These are phyloP conservation scores for Piscicola geometra DNA, from an alignment of 2,888 invertebrate species.

Conservation along the genomic window DNA sequence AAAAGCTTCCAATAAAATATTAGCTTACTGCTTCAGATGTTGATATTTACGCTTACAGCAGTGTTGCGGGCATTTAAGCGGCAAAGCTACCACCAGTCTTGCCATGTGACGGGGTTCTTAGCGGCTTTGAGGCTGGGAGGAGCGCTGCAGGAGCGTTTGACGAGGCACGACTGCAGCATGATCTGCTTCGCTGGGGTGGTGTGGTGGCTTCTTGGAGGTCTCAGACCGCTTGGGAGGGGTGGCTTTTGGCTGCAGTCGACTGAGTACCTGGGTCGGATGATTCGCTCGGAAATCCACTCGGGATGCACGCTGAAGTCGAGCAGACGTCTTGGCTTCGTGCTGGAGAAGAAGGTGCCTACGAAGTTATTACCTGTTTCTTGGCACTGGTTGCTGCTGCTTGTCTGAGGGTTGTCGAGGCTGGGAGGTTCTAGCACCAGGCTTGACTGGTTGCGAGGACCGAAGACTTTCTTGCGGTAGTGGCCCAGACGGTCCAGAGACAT, in stretches of 20 bases:
- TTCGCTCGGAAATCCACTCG: neutral
- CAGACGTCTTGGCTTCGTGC: neutral
- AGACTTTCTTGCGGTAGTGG: conserved; percentile 10
- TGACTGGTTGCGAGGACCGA: neutral
- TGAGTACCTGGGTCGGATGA: neutral
- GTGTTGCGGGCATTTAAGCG: too few relatives aligned
- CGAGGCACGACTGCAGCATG: neutral
- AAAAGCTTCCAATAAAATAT: too few relatives aligned
- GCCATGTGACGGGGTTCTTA: conserved; percentile 11
- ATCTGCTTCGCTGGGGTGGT: too few relatives aligned
- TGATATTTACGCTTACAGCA: too few relatives aligned
- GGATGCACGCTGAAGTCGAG: conserved; percentile 13
- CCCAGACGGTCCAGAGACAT: conserved; percentile 15
- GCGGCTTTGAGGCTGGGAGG: neutral
- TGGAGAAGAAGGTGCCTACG: neutral
- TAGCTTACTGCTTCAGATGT: too few relatives aligned
- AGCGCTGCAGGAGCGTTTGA: neutral
- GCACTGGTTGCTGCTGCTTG: neutral
- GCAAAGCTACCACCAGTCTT: conserved; percentile 11
- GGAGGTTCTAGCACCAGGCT: conserved; percentile 1
- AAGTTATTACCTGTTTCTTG: neutral
- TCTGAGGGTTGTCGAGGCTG: neutral
- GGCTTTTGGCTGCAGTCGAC: neutral
- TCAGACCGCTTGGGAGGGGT: neutral
- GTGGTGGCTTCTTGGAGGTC: neutral